Percentiles rank a stretch among this genome's conserved stretches.
Evolutionary conservation across 2,797 vertebrate genomes (phyloP).

Genomic region (Coendou prehensilis): DNA sequence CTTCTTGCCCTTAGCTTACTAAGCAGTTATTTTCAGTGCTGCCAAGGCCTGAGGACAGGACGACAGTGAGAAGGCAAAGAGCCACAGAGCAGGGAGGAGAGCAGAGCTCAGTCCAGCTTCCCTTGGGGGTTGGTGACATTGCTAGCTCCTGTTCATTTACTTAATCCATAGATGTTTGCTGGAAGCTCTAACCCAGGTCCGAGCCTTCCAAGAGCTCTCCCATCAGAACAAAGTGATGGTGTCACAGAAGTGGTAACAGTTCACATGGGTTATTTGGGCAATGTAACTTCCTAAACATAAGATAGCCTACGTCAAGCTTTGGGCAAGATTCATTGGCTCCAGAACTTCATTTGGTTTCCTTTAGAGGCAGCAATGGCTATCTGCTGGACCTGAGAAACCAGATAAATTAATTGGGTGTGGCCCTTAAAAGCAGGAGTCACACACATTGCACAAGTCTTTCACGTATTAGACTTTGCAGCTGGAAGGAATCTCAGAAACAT

Average conservation of each 20-base stretch:
- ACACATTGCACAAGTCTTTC: not conserved
- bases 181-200: not conserved
- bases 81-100: not conserved
- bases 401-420: not conserved
- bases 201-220: not conserved
- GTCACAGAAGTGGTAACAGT: not conserved
- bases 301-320: not conserved
- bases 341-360: not conserved
- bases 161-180: rapidly evolving
- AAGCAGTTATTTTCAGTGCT: not conserved
- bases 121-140: rapidly evolving
- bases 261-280: not conserved
- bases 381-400: not conserved
- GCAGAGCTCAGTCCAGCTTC: not conserved
- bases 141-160: not conserved
- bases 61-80: not conserved
- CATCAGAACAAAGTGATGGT: not conserved
- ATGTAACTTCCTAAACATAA: not conserved
- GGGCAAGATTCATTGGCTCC: not conserved
- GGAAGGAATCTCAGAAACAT: not conserved
- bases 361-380: not conserved
- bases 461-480: not conserved
- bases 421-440: not conserved
- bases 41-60: not conserved
- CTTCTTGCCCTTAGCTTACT: not conserved